These are phyloP conservation scores for Cheilosia grossa DNA, from an alignment of 2,888 invertebrate species.

Conservation along the genomic window DNA sequence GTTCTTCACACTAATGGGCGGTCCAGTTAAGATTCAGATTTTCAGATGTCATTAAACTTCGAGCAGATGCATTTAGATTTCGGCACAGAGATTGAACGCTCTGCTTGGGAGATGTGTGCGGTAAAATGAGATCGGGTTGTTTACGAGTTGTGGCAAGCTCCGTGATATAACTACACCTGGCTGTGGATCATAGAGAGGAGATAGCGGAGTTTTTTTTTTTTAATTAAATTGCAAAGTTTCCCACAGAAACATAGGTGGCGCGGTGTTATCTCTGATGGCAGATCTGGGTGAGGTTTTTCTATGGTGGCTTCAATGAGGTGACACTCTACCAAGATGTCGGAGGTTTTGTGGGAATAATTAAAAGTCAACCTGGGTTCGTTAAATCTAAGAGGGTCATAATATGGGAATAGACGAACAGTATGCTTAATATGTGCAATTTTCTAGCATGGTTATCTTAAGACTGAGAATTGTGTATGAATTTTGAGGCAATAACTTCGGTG, in stretches of 20 bases:
- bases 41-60: slow-evolving; percentile 72
- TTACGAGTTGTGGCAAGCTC: slow-evolving; percentile 36
- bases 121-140: slow-evolving; percentile 51
- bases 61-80: slow-evolving; percentile 72
- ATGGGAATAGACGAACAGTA: neutral
- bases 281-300: slow-evolving; percentile 23
- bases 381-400: neutral
- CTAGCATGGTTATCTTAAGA: no score
- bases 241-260: slow-evolving; percentile 49
- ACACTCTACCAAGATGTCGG: slow-evolving; percentile 4
- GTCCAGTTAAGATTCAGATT: slow-evolving; percentile 70
- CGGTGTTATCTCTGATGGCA: slow-evolving; percentile 24
- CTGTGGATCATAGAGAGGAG: slow-evolving; percentile 39
- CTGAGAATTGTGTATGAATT: no score
- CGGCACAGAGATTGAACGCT: slow-evolving; percentile 37
- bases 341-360: neutral
- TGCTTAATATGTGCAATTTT: no score
- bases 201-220: slow-evolving; percentile 9
- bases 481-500: no score
- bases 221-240: slow-evolving; percentile 69
- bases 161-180: neutral
- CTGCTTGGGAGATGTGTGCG: neutral
- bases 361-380: neutral
- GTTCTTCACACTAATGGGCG: slow-evolving; percentile 75
- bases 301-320: slow-evolving; percentile 16